These are phyloP conservation scores for Tor tambroides DNA, from an alignment of 2,113 vertebrate species.

Conservation along the genomic window DNA sequence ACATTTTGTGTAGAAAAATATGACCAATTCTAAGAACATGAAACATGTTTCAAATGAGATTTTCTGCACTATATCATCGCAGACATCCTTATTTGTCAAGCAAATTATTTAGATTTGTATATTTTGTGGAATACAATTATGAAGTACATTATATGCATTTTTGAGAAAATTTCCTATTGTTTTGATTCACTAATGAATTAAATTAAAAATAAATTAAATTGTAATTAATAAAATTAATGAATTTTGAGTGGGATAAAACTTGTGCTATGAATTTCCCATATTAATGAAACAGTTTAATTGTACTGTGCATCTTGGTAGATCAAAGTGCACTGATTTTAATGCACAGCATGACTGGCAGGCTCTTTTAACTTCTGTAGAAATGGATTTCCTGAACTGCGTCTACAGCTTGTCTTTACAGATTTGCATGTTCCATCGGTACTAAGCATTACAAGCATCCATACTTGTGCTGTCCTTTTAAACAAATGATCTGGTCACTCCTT, in stretches of 20 bases:
- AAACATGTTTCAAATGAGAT: neutral
- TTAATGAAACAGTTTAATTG: neutral
- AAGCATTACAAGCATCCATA: neutral
- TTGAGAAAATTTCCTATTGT: neutral
- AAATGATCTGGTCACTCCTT: neutral
- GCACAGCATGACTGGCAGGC: neutral
- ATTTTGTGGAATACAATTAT: neutral
- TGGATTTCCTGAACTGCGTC: neutral
- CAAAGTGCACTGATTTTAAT: slow-evolving; percentile 20
- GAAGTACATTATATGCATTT: neutral
- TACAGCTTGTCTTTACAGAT: neutral
- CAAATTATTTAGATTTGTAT: neutral
- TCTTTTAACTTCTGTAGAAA: slow-evolving; percentile 19
- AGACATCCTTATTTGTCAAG: neutral
- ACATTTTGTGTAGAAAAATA: neutral
- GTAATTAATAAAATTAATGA: neutral
- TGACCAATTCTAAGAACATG: neutral
- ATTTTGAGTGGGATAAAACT: neutral
- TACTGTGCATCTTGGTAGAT: neutral
- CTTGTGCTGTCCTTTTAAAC: neutral
- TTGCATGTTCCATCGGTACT: slow-evolving; percentile 3
- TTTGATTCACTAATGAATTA: neutral
- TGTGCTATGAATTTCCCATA: slow-evolving; percentile 2
- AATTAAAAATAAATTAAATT: neutral
- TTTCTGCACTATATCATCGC: neutral